Conservation (phyloP, 2,888 invertebrate species). For the Meganola albula region DNA sequence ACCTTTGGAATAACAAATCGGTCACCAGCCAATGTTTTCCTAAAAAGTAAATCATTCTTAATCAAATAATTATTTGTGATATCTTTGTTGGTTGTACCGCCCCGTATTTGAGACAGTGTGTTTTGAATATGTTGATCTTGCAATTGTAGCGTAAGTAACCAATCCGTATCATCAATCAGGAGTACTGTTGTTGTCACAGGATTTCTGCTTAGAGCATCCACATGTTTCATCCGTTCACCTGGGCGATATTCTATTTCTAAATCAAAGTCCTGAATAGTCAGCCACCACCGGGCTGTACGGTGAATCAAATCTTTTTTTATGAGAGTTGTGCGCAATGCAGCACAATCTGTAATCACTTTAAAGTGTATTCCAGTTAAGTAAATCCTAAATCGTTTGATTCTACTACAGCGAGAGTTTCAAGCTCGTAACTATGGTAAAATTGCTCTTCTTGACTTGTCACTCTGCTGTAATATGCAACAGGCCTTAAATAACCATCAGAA, state of each 20-base stretch:
- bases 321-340: constrained; percentile 2
- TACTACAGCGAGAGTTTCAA: constrained; percentile 4
- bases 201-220: constrained; percentile 4
- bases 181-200: not conserved
- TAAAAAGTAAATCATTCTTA: not conserved
- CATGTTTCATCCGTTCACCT: constrained; percentile 1
- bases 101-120: too few species aligned
- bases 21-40: constrained; percentile 1
- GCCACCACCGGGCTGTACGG: constrained; percentile 5
- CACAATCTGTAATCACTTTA: constrained; percentile 4
- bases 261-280: constrained; percentile 4
- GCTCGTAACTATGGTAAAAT: constrained; percentile 2
- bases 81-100: too few species aligned
- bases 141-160: constrained; percentile 2
- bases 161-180: not conserved
- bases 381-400: constrained; percentile 5
- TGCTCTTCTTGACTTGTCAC: constrained; percentile 4
- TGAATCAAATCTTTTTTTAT: too few species aligned
- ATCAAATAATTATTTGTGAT: not conserved
- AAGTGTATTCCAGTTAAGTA: not conserved
- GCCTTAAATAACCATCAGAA: not conserved
- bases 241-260: constrained; percentile 4
- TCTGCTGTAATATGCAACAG: constrained; percentile 4
- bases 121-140: too few species aligned
- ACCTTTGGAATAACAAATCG: constrained; percentile 4